A percentile compares a stretch with the other conserved stretches of the same genome.
phyloP scores from a whole-genome alignment of 1,140 invertebrate species.

The Drosophila ficusphila region DNA sequence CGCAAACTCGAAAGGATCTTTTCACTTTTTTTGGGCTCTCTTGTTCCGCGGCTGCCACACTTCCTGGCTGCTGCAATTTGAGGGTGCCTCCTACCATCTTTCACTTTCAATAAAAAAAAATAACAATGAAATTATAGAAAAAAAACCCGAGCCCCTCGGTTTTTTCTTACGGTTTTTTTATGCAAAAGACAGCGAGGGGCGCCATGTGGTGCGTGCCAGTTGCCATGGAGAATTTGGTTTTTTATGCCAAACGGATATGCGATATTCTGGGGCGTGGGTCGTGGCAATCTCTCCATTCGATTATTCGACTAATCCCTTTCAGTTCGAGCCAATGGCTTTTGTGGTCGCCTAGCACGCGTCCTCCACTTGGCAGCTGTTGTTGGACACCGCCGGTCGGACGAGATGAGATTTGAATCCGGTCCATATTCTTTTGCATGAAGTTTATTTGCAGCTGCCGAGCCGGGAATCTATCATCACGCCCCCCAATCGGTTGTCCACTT shows the following conservation, averaged over 20 bases:
- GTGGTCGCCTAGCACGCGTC: slow-evolving; percentile 75
- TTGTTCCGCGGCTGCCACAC: slow-evolving; percentile 68
- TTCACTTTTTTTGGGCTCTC: slow-evolving; percentile 69
- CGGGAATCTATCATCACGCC: slow-evolving; percentile 34
- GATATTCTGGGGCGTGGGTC: slow-evolving; percentile 69
- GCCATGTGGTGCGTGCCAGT: slow-evolving; percentile 79
- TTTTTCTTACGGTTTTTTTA: slow-evolving; percentile 60
- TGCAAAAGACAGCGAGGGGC: slow-evolving; percentile 73
- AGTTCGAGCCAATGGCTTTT: slow-evolving; percentile 73
- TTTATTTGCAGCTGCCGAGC: slow-evolving; percentile 60
- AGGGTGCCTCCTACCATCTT: slow-evolving; percentile 70
- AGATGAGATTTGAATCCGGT: slow-evolving; percentile 26
- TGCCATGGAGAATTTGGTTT: slow-evolving; percentile 53
- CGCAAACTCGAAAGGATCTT: slow-evolving; percentile 66
- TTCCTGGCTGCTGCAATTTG: slow-evolving; percentile 75
- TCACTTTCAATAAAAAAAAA: slow-evolving; percentile 77
- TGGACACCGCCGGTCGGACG: slow-evolving; percentile 44
- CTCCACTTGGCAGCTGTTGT: slow-evolving; percentile 53
- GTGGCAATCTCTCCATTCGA: slow-evolving; percentile 58
- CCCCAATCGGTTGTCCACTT: slow-evolving; percentile 74
- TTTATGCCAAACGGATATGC: slow-evolving; percentile 80
- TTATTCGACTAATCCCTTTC: too few relatives aligned
- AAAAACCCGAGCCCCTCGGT: slow-evolving; percentile 65
- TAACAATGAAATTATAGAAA: slow-evolving; percentile 75
- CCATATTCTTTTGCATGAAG: slow-evolving; percentile 60